Conservation (phyloP, 2,113 vertebrate genomes). For the Chionis minor region DNA sequence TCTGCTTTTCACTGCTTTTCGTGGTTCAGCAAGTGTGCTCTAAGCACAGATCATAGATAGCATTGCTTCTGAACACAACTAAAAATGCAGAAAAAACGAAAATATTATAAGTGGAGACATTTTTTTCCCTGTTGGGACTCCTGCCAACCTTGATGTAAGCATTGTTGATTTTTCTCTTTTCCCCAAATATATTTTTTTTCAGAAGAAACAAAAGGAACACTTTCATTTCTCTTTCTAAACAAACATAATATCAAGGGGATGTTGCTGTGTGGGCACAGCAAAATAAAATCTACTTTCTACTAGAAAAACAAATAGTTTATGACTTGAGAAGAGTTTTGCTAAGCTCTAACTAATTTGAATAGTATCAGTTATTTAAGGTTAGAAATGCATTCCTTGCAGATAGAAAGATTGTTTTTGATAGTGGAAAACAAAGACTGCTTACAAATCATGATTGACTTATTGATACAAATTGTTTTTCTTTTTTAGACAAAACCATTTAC, state of each 20-base stretch:
- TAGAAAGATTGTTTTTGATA: background rate
- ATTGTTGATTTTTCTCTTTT: background rate
- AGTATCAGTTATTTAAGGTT: background rate
- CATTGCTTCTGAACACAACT: background rate
- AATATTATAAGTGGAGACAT: background rate
- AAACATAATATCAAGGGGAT: background rate
- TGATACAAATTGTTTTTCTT: background rate
- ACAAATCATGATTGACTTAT: background rate
- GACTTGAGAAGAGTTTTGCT: background rate
- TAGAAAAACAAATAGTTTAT: conserved; percentile 1
- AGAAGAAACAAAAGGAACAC: background rate
- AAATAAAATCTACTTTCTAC: conserved; percentile 1
- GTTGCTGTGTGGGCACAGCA: background rate
- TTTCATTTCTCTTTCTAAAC: background rate
- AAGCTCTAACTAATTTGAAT: background rate
- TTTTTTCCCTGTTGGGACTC: background rate
- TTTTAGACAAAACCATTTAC: background rate
- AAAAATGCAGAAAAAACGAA: background rate
- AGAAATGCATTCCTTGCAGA: background rate
- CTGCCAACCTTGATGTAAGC: background rate
- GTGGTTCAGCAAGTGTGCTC: background rate
- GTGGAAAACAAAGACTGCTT: background rate
- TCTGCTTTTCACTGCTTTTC: background rate
- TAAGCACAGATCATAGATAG: background rate
- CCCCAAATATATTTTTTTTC: background rate